Evolutionary conservation across 2,888 invertebrate species (phyloP).

Genomic region (Lampropteryx suffumata): DNA sequence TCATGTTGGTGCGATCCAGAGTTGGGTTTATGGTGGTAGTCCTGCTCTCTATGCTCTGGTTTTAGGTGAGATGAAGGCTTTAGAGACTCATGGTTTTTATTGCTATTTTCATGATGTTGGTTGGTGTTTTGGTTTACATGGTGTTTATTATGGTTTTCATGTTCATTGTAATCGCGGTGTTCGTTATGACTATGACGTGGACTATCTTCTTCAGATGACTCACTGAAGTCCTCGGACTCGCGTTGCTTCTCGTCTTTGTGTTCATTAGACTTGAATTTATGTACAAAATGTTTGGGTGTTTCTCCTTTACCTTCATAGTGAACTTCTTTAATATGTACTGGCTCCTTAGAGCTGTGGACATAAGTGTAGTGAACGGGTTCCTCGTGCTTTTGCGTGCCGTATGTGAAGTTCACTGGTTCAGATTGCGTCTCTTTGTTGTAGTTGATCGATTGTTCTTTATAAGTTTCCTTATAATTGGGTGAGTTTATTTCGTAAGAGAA

Average conservation of each 20-base stretch:
- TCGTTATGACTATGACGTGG: slow-evolving; percentile 29
- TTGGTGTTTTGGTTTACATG: slow-evolving; percentile 21
- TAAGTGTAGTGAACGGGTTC: slow-evolving; percentile 66
- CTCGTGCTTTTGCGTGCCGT: slow-evolving; percentile 55
- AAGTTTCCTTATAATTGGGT: slow-evolving; percentile 69
- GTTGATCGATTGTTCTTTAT: slow-evolving; percentile 63
- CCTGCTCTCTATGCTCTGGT: slow-evolving; percentile 33
- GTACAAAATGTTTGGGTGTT: slow-evolving; percentile 56
- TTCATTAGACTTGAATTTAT: slow-evolving; percentile 53
- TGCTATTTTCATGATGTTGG: slow-evolving; percentile 3
- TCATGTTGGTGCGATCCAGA: slow-evolving; percentile 25
- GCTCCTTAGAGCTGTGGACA: slow-evolving; percentile 51
- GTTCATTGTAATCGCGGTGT: slow-evolving; percentile 17
- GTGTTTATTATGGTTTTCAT: slow-evolving; percentile 6
- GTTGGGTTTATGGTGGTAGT: slow-evolving; percentile 28
- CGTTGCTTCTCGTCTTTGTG: slow-evolving; percentile 32
- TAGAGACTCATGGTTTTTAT: slow-evolving; percentile 25
- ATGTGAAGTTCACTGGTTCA: slow-evolving; percentile 60
- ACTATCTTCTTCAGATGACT: slow-evolving; percentile 35
- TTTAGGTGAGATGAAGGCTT: slow-evolving; percentile 30
- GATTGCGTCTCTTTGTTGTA: slow-evolving; percentile 67
- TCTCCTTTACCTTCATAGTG: slow-evolving; percentile 51
- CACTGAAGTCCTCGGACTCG: slow-evolving; percentile 34
- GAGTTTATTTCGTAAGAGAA: slow-evolving; percentile 66
- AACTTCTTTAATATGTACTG: slow-evolving; percentile 51